Conservation (phyloP, 2,113 vertebrate species). For the Corythoichthys haematopterus region DNA sequence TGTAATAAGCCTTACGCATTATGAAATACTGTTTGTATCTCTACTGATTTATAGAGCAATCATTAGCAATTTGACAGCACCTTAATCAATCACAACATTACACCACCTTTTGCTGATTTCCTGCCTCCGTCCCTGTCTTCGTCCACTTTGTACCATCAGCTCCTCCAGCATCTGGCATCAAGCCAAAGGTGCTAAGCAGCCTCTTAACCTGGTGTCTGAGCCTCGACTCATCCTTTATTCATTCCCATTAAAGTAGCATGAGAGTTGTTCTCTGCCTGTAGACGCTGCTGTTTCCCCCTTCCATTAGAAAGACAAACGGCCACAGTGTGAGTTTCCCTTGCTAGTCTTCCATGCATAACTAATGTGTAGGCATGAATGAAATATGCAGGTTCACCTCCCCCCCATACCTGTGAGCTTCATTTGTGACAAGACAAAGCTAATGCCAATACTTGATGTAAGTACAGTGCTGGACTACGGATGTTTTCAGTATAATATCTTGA, state of each 20-base stretch:
- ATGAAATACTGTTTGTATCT: not conserved
- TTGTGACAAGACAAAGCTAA: constrained; percentile 16
- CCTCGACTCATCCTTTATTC: constrained; percentile 60
- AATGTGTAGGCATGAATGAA: constrained; percentile 29
- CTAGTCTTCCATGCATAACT: constrained; percentile 28
- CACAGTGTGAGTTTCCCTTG: constrained; percentile 25
- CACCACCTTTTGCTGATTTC: constrained; percentile 4
- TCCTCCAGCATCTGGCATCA: constrained; percentile 27
- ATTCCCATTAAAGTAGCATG: constrained; percentile 60
- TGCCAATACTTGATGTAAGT: not conserved
- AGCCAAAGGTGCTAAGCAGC: constrained; percentile 55
- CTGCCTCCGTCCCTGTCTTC: constrained; percentile 18
- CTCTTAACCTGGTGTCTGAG: constrained; percentile 58
- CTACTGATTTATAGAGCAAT: not conserved
- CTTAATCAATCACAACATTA: constrained; percentile 2
- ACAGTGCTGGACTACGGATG: not conserved
- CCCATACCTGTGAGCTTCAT: constrained; percentile 17
- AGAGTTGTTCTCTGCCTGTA: constrained; percentile 46
- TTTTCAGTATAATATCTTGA: not conserved
- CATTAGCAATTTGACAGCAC: not conserved
- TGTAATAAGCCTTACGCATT: not conserved
- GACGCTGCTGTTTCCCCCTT: constrained; percentile 29
- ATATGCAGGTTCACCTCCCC: constrained; percentile 23
- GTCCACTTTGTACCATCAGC: constrained; percentile 7
- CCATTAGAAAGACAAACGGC: constrained; percentile 56